phyloP scores from a whole-genome alignment of 2,113 vertebrate species.

The Lophura nycthemera region DNA sequence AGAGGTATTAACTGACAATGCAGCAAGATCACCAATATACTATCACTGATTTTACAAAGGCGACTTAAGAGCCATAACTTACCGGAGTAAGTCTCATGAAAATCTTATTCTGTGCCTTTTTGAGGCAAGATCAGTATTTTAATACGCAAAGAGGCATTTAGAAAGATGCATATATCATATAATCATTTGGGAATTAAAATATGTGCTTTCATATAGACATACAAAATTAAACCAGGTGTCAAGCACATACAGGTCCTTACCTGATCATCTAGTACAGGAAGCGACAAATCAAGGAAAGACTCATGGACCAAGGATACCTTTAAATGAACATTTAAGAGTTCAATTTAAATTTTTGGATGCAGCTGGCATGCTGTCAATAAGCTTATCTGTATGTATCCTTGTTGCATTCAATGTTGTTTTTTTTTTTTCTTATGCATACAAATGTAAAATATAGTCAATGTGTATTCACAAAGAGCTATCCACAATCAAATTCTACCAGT shows the following conservation, averaged over 20 bases:
- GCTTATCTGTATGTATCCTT: background rate
- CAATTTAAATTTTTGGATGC: background rate
- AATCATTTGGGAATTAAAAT: no score
- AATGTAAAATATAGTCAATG: background rate
- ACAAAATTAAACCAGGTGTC: background rate
- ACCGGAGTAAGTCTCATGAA: background rate
- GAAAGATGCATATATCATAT: background rate
- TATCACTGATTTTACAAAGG: background rate
- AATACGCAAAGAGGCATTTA: background rate
- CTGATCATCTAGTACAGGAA: constrained; percentile 91
- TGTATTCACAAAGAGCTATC: background rate
- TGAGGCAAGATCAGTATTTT: background rate
- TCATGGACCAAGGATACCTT: constrained; percentile 95
- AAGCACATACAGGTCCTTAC: constrained; percentile 75
- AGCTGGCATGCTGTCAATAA: background rate
- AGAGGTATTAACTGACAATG: background rate
- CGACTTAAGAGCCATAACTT: background rate
- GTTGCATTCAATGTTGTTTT: background rate
- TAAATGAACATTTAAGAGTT: constrained; percentile 40
- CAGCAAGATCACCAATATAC: background rate
- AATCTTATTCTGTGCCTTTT: background rate
- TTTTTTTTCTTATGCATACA: background rate
- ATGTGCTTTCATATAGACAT: background rate
- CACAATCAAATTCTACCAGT: background rate
- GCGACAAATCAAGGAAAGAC: constrained; percentile 96